A percentile compares a stretch with the other conserved stretches of the same genome.
Conservation (phyloP, 1,140 invertebrate genomes). For the Papilio machaon region DNA sequence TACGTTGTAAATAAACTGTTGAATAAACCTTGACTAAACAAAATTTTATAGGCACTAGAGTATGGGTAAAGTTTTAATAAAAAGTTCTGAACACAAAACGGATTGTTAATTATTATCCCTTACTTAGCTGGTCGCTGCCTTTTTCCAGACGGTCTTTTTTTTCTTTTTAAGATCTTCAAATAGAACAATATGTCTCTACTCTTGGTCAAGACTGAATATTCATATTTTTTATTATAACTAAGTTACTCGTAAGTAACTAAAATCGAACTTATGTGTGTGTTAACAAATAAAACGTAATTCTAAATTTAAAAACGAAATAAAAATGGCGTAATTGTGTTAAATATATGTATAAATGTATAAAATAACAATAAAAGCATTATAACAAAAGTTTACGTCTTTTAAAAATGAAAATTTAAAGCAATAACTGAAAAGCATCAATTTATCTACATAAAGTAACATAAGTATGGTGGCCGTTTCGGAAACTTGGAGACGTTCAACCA, state of each 20-base stretch:
- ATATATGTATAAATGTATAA: too few relatives aligned
- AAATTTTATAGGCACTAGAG: neutral
- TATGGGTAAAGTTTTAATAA: neutral
- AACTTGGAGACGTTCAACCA: neutral
- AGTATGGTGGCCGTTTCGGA: neutral
- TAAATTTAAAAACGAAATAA: too few relatives aligned
- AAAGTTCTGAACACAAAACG: neutral
- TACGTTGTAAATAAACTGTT: too few relatives aligned
- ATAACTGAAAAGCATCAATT: neutral
- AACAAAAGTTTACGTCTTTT: neutral
- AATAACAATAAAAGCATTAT: neutral
- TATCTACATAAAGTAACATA: neutral
- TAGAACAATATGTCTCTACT: too few relatives aligned
- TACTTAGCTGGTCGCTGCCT: neutral
- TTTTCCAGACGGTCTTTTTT: neutral
- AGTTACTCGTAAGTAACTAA: too few relatives aligned
- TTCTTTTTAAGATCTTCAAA: too few relatives aligned
- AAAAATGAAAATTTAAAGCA: neutral
- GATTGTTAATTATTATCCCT: neutral
- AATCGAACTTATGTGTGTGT: too few relatives aligned
- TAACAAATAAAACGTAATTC: too few relatives aligned
- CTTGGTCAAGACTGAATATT: too few relatives aligned
- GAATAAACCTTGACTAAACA: neutral
- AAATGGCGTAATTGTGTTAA: too few relatives aligned
- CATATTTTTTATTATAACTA: too few relatives aligned